Base-by-base conservation (phyloP, 2,797 vertebrate genomes). In the Salmo trutta region DNA sequence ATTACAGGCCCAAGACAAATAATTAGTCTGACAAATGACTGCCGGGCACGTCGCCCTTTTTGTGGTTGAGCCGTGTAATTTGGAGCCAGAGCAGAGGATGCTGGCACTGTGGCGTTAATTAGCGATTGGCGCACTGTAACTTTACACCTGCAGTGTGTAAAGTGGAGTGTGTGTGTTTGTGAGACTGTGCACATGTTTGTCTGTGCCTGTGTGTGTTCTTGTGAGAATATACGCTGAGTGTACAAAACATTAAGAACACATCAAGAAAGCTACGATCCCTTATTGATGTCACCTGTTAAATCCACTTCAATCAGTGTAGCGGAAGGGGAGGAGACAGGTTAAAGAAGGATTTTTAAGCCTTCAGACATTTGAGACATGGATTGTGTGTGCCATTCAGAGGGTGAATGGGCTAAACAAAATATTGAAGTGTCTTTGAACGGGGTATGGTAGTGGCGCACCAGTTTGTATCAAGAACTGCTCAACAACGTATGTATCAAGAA, bases 1-100 rank as follows among this genome's bases (percentile, higher is more conserved):
- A 94, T 93, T 93, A 93, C 92, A 89, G 91, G 90, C 89, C 90
- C 90, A 92, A 93, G 94, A 93, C 93, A 94, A 94, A 94, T 93
- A 94, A 94, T 94, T 94, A 94, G 92, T 92, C 91, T 93, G 92
- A 94, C 91, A 94, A 94, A 94, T 93, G 92, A 94, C 92, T 94
- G 91, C 90, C 89, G 92, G 92, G 92, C 89, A 90, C 88, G 88
- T 91, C 88, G 85, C 87, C 89, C 93, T 93, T 93, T 93, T 93
- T 94, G 93, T 93, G 93, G 91, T 93, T 92, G 91, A 94, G 93
- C 90, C 83, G 86, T 94, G 91, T 93, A 94, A 94, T 94, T 93
- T 94, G 91, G 92, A 93, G 88, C 87, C 87, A 88, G 81, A 10
- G 86, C 85, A 88, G 87, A 78, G 84, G 92, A 92, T 82, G 90